phyloP scores from a whole-genome alignment of 2,888 invertebrate species.

The Drosophila neutralis region DNA sequence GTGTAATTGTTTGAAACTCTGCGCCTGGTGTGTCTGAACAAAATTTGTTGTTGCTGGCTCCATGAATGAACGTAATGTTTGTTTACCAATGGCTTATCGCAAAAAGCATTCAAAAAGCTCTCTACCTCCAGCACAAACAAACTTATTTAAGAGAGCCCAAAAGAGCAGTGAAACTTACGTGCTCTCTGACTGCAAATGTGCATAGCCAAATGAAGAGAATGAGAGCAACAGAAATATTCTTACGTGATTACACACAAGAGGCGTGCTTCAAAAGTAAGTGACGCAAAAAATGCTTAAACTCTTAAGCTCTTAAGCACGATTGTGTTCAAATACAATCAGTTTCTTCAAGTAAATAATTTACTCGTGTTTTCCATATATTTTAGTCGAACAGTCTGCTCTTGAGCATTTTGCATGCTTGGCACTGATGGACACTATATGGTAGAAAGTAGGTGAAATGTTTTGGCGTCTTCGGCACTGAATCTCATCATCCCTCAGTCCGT shows the following conservation, averaged over 20 bases:
- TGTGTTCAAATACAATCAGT: not conserved
- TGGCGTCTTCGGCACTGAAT: conserved; percentile 21
- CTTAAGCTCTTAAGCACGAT: not conserved
- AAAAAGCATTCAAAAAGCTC: conserved; percentile 54
- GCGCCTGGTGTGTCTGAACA: conserved; percentile 27
- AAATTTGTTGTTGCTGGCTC: conserved; percentile 67
- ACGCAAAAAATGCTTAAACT: not conserved
- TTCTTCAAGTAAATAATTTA: not conserved
- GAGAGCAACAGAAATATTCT: conserved; percentile 6
- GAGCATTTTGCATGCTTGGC: not conserved
- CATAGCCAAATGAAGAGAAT: conserved; percentile 13
- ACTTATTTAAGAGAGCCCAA: conserved; percentile 11
- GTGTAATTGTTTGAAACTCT: conserved; percentile 27
- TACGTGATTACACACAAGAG: conserved; percentile 16
- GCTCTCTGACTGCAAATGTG: conserved; percentile 7
- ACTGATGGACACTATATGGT: conserved; percentile 1
- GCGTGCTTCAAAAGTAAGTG: conserved; percentile 18
- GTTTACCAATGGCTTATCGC: conserved; percentile 76
- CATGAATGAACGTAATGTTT: conserved; percentile 82
- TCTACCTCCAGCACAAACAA: conserved; percentile 12
- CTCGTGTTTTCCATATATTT: not conserved
- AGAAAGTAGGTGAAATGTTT: conserved; percentile 23
- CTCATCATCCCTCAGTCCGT: conserved; percentile 7
- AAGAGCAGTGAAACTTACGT: conserved; percentile 7
- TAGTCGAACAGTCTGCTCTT: not conserved